Conservation (phyloP, 2,797 vertebrate genomes). For the Cygnus olor region DNA sequence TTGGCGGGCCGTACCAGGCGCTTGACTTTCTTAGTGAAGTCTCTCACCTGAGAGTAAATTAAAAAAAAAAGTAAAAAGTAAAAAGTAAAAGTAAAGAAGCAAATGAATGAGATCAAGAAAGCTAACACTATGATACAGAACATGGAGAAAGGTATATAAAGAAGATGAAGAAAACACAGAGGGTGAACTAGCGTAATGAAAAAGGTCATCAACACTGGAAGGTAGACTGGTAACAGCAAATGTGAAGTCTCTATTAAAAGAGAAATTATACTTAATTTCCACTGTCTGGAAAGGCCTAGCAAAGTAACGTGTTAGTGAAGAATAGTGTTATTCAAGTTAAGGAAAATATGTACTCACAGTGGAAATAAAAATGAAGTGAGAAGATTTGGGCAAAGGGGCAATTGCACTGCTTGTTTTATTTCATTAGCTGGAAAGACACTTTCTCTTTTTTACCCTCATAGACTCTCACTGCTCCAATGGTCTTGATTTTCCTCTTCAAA, state of each 20-base stretch:
- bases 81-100: background rate
- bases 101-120: background rate
- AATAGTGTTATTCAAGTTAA: background rate
- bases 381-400: background rate
- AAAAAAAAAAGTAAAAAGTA: background rate
- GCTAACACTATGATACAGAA: background rate
- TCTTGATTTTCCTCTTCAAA: background rate
- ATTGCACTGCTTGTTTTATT: background rate
- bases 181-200: background rate
- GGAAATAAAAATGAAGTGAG: background rate
- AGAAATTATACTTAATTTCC: background rate
- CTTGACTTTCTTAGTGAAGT: too few relatives aligned
- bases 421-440: background rate
- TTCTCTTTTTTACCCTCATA: background rate
- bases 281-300: background rate
- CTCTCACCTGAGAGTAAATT: too few relatives aligned
- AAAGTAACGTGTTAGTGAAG: background rate
- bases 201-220: background rate
- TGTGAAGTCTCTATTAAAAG: background rate
- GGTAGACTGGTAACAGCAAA: background rate
- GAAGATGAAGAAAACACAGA: background rate
- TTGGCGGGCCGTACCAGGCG: too few relatives aligned
- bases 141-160: background rate
- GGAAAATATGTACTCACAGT: background rate
- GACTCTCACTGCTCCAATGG: background rate